phyloP scores from a whole-genome alignment of 2,888 invertebrate species.

The Drosophila rubida region DNA sequence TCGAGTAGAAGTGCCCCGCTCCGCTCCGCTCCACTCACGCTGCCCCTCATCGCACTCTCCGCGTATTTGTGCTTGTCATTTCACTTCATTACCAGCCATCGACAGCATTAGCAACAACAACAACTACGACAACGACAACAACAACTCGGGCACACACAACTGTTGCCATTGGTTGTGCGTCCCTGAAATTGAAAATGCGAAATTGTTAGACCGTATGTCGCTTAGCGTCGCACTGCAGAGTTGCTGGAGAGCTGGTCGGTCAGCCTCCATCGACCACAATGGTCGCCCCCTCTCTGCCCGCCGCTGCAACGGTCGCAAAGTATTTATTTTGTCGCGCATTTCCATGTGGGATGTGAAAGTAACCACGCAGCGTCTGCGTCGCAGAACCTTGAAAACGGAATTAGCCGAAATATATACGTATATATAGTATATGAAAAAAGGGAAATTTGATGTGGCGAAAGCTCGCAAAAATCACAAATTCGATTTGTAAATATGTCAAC shows the following conservation, averaged over 20 bases:
- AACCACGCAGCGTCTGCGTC: slow-evolving; percentile 36
- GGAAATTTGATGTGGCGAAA: slow-evolving; percentile 19
- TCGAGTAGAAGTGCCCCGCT: slow-evolving; percentile 8
- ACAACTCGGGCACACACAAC: slow-evolving; percentile 47
- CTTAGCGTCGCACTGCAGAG: slow-evolving; percentile 1
- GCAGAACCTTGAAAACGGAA: slow-evolving; percentile 41
- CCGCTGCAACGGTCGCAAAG: slow-evolving; percentile 4
- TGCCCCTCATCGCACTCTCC: neutral
- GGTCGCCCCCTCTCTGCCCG: neutral
- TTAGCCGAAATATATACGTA: slow-evolving; percentile 29
- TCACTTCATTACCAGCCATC: slow-evolving; percentile 64
- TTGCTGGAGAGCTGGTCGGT: slow-evolving; percentile 49
- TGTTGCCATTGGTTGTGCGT: slow-evolving; percentile 66
- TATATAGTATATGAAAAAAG: slow-evolving; percentile 3
- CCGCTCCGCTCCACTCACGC: slow-evolving; percentile 2
- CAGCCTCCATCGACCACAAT: slow-evolving; percentile 34
- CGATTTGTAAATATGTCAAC: neutral
- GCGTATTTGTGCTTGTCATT: slow-evolving; percentile 72
- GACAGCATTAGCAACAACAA: slow-evolving; percentile 62
- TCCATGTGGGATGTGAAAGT: slow-evolving; percentile 45
- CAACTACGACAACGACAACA: slow-evolving; percentile 12
- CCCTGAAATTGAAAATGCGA: slow-evolving; percentile 75
- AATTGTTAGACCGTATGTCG: slow-evolving; percentile 51
- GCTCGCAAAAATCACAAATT: neutral
- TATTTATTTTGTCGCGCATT: slow-evolving; percentile 55